phyloP scores from a whole-genome alignment of 2,113 vertebrate species.

The Ammodramus savannarum region DNA sequence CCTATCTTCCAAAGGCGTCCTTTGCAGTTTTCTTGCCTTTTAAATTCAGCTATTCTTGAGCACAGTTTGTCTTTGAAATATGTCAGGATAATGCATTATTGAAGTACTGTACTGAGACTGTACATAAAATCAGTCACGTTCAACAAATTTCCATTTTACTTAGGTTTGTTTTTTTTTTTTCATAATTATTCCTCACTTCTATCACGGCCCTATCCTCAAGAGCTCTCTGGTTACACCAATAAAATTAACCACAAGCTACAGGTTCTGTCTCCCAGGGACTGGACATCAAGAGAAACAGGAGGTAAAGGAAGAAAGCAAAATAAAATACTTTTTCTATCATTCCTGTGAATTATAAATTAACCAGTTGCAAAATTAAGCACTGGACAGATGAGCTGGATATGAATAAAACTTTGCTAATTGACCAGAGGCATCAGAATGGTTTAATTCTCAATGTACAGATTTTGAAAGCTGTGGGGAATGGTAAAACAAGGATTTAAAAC shows the following conservation, averaged over 20 bases:
- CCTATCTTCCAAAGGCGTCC: constrained; percentile 7
- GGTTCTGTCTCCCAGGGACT: constrained; percentile 4
- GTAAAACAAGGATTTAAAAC: background rate
- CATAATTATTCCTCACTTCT: constrained; percentile 47
- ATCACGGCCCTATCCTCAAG: background rate
- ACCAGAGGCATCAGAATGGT: background rate
- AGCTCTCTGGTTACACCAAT: background rate
- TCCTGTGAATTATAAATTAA: background rate
- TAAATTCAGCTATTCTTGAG: constrained; percentile 35
- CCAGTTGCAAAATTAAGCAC: background rate
- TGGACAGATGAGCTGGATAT: background rate
- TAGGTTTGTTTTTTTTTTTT: background rate
- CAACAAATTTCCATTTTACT: constrained; percentile 52
- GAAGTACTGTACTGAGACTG: constrained; percentile 22
- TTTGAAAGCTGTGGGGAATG: background rate
- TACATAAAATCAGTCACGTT: constrained; percentile 36
- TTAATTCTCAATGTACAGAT: background rate
- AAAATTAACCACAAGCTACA: constrained; percentile 8
- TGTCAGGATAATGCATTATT: constrained; percentile 39
- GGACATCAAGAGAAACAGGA: background rate
- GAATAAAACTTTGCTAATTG: background rate
- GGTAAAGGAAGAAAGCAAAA: background rate
- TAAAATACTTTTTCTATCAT: background rate
- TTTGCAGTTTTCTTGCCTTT: constrained; percentile 45
- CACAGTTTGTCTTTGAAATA: constrained; percentile 53